Percentiles rank a stretch among this genome's conserved stretches.
Conservation (phyloP, 2,797 vertebrate genomes). For the Chelonia mydas region DNA sequence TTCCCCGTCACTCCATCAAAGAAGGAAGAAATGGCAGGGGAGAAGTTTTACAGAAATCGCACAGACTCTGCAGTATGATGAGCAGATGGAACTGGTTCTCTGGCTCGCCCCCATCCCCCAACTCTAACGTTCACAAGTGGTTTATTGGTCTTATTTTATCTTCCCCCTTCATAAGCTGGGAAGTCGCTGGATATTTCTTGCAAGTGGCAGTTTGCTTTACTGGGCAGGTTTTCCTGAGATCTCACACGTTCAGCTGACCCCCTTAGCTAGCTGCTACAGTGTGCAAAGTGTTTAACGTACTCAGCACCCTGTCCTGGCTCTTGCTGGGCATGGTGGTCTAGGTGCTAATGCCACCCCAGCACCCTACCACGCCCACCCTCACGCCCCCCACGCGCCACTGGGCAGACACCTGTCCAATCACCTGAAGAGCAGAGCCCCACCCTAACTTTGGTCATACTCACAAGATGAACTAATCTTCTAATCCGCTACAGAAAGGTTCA, state of each 20-base stretch:
- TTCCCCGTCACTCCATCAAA: neutral
- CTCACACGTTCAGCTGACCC: neutral
- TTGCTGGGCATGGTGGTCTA: rapidly evolving
- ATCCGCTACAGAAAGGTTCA: rapidly evolving
- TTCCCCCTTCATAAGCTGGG: neutral
- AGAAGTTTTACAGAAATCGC: neutral
- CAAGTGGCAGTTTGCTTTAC: neutral
- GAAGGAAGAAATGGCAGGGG: neutral
- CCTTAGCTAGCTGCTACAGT: rapidly evolving
- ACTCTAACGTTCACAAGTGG: neutral
- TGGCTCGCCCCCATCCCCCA: neutral
- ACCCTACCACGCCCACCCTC: rapidly evolving
- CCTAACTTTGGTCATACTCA: neutral
- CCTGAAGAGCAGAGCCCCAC: neutral
- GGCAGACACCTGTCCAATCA: neutral
- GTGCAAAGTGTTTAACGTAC: rapidly evolving
- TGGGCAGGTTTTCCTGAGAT: neutral
- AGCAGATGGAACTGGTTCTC: rapidly evolving
- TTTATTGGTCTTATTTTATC: slow-evolving; percentile 2
- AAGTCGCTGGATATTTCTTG: neutral
- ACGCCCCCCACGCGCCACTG: neutral
- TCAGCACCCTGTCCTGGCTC: no score
- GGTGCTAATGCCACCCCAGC: rapidly evolving
- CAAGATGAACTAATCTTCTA: neutral
- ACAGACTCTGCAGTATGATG: neutral